These are phyloP conservation scores for Volucella inflata DNA, from an alignment of 2,888 invertebrate species.

Conservation along the genomic window DNA sequence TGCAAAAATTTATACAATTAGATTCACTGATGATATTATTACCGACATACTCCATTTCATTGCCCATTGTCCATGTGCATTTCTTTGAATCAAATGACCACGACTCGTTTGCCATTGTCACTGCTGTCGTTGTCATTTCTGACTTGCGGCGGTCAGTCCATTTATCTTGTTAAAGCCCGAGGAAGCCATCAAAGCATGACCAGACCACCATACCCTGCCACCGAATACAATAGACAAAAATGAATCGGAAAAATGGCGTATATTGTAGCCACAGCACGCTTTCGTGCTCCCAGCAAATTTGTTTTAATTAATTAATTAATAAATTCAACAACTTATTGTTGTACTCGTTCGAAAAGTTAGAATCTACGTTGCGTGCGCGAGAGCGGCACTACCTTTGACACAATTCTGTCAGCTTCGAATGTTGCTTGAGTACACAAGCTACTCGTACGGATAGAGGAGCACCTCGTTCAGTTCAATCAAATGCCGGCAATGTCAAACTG, in stretches of 20 bases:
- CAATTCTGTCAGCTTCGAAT: constrained; percentile 29
- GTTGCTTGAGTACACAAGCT: constrained; percentile 3
- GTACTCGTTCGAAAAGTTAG: constrained; percentile 27
- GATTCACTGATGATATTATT: constrained; percentile 70
- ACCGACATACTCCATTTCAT: constrained; percentile 41
- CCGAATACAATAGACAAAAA: constrained; percentile 55
- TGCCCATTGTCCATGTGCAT: constrained; percentile 31
- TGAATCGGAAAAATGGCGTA: constrained; percentile 70
- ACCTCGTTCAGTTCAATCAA: constrained; percentile 25
- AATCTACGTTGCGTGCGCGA: constrained; percentile 60
- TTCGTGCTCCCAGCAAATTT: constrained; percentile 68
- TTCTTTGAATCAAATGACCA: constrained; percentile 53
- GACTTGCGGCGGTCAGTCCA: constrained; percentile 43
- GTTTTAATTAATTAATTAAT: constrained; percentile 75
- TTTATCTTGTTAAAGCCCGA: constrained; percentile 62
- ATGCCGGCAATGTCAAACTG: constrained; percentile 3
- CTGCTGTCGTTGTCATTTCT: constrained; percentile 23
- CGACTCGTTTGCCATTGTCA: background rate
- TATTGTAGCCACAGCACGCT: constrained; percentile 51
- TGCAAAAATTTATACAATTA: constrained; percentile 54
- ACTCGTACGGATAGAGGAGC: background rate
- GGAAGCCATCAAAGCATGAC: constrained; percentile 58
- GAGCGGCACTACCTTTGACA: constrained; percentile 43
- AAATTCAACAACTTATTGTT: constrained; percentile 75
- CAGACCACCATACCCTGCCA: constrained; percentile 55